These are phyloP conservation scores for Drosophila meridiana DNA, from an alignment of 2,888 invertebrate genomes.

Conservation along the genomic window DNA sequence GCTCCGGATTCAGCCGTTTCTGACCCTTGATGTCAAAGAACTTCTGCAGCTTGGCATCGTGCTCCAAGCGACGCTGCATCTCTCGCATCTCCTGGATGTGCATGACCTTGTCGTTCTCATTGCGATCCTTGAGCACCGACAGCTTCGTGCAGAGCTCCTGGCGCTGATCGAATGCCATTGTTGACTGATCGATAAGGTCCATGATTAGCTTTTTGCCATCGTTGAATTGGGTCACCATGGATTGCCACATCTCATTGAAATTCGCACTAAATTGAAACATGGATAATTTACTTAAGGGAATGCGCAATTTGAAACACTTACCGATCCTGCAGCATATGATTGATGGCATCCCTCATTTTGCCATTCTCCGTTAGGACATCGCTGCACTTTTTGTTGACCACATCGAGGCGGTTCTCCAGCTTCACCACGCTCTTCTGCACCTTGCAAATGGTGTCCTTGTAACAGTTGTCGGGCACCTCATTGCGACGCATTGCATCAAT, in stretches of 20 bases:
- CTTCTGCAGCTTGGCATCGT: constrained; percentile 93
- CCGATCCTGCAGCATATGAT: constrained; percentile 92
- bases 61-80: constrained; percentile 93
- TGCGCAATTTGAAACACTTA: neutral
- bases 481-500: constrained; percentile 83
- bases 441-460: constrained; percentile 84
- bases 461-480: constrained; percentile 86
- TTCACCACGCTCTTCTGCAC: constrained; percentile 87
- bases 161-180: constrained; percentile 94
- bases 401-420: constrained; percentile 91
- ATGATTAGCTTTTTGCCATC: constrained; percentile 93
- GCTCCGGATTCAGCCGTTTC: constrained; percentile 90
- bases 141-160: constrained; percentile 93
- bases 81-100: constrained; percentile 94
- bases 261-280: constrained; percentile 86
- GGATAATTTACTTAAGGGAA: no score
- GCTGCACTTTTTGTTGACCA: constrained; percentile 91
- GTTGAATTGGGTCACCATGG: constrained; percentile 90
- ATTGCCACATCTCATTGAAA: constrained; percentile 93
- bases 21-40: constrained; percentile 95
- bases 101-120: constrained; percentile 89
- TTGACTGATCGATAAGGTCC: constrained; percentile 94
- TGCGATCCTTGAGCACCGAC: constrained; percentile 91
- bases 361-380: constrained; percentile 90
- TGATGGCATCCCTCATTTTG: constrained; percentile 91